A percentile compares a stretch with the other conserved stretches of the same genome.
phyloP scores from a whole-genome alignment of 2,113 vertebrate genomes.

The Uria lomvia region DNA sequence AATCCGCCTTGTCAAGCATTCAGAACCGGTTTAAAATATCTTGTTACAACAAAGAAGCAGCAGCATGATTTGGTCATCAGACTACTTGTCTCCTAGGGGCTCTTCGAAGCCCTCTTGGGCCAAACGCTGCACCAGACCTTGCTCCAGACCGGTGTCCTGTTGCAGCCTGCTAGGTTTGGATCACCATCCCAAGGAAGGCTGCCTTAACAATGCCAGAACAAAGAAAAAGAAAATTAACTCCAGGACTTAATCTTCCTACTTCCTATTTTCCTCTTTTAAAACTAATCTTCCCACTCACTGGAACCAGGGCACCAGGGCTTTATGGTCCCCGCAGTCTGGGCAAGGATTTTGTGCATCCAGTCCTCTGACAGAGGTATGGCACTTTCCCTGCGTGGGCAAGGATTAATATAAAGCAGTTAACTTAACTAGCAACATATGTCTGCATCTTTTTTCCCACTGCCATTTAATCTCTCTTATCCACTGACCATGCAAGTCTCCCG shows the following conservation, averaged over 20 bases:
- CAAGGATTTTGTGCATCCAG: background rate
- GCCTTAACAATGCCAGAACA: background rate
- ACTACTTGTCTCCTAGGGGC: background rate
- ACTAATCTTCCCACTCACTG: background rate
- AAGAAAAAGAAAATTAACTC: background rate
- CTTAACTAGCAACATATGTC: constrained; percentile 56
- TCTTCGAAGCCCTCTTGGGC: background rate
- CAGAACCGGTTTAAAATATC: background rate
- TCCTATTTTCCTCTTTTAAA: background rate
- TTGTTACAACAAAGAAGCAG: background rate
- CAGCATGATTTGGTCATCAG: background rate
- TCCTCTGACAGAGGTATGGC: background rate
- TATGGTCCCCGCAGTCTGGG: background rate
- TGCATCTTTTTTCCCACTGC: constrained; percentile 33
- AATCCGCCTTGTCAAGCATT: background rate
- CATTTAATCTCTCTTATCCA: constrained; percentile 57
- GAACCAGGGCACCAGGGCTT: background rate
- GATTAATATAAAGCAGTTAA: constrained; percentile 39
- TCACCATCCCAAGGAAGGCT: background rate
- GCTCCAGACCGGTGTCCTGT: background rate
- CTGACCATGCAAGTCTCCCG: constrained; percentile 45
- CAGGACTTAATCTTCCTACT: background rate
- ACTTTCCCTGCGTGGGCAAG: background rate
- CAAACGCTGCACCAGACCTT: background rate
- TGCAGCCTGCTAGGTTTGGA: background rate